Evolutionary conservation across 2,797 vertebrate genomes (phyloP).

Genomic region (Epinephelus coioides): DNA sequence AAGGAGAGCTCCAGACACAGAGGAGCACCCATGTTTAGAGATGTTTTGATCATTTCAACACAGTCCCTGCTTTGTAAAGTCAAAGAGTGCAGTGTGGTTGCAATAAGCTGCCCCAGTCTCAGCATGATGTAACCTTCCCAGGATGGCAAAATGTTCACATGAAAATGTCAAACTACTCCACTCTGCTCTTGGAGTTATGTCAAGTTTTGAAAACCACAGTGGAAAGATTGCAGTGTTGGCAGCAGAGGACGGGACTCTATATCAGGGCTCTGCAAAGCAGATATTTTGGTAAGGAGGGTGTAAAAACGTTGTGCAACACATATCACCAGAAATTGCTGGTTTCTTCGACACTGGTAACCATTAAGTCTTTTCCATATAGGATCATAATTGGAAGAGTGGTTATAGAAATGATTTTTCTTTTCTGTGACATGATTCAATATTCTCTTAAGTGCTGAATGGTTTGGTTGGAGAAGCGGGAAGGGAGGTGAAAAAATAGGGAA

Average conservation of each 20-base stretch:
- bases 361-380: constrained; percentile 54
- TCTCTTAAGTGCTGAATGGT: constrained; percentile 52
- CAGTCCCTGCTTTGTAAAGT: constrained; percentile 16
- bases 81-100: constrained; percentile 25
- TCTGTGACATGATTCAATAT: constrained; percentile 62
- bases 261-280: constrained; percentile 53
- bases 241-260: constrained; percentile 46
- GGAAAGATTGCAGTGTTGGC: constrained; percentile 69
- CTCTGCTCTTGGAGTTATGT: constrained; percentile 53
- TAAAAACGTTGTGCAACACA: constrained; percentile 61
- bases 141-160: constrained; percentile 66
- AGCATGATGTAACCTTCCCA: constrained; percentile 59
- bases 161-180: constrained; percentile 65
- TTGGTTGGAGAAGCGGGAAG: constrained; percentile 46
- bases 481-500: constrained; percentile 24
- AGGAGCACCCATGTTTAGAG: neutral
- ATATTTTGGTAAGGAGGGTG: constrained; percentile 69
- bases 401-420: constrained; percentile 34
- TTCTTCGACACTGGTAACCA: constrained; percentile 59
- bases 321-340: constrained; percentile 69
- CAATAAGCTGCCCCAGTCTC: constrained; percentile 35
- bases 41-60: constrained; percentile 15
- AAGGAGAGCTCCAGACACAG: neutral
- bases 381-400: constrained; percentile 49
- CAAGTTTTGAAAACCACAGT: constrained; percentile 57